phyloP scores from a whole-genome alignment of 2,797 vertebrate genomes.

The Halcyon badia region DNA sequence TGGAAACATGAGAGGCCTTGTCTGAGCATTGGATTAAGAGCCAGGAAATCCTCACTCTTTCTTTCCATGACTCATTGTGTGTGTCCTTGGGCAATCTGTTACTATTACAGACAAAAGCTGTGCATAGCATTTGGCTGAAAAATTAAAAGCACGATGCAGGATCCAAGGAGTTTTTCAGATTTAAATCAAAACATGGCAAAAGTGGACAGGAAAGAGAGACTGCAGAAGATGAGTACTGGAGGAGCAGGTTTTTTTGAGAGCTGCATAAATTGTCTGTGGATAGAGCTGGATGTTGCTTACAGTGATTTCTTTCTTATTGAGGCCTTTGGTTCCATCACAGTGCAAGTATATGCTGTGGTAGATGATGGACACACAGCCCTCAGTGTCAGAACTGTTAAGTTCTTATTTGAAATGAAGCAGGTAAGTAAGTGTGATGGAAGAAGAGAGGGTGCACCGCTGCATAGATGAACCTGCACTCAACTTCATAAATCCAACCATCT shows the following conservation, averaged over 20 bases:
- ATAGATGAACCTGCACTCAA: not conserved
- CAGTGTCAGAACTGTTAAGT: not conserved
- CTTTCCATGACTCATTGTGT: slow-evolving; percentile 37
- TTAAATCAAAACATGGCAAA: not conserved
- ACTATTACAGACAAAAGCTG: slow-evolving; percentile 29
- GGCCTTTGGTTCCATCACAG: not conserved
- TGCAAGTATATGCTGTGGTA: not conserved
- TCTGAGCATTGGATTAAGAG: slow-evolving; percentile 35
- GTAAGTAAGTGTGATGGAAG: not conserved
- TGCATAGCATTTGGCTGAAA: slow-evolving; percentile 31
- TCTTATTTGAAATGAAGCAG: not conserved
- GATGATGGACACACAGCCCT: not conserved
- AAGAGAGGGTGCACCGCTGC: not conserved
- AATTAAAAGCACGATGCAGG: not conserved
- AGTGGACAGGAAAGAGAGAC: not conserved
- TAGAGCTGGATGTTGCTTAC: not conserved
- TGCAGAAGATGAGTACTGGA: not conserved
- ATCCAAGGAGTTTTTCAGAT: slow-evolving; percentile 24
- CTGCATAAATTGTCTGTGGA: not conserved
- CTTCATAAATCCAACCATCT: not conserved
- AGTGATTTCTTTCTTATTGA: not conserved
- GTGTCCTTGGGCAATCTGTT: slow-evolving; percentile 66
- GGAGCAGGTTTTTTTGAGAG: not conserved
- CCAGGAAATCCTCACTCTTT: slow-evolving; percentile 40
- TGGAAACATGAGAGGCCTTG: slow-evolving; percentile 34